Conservation (phyloP, 2,113 vertebrate species). For the Chunga burmeisteri region DNA sequence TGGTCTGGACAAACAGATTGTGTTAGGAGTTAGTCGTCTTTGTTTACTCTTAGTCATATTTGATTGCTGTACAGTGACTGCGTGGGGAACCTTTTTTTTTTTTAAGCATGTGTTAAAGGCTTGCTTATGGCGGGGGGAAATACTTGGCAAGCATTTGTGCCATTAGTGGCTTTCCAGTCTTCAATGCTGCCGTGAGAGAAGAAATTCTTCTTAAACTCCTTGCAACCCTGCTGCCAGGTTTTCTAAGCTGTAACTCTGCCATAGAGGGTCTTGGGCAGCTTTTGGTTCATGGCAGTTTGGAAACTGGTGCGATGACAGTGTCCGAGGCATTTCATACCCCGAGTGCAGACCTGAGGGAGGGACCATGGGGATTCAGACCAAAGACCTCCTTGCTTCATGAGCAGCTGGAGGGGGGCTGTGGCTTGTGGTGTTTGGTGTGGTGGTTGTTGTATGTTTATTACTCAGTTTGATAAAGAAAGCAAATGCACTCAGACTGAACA, state of each 20-base stretch:
- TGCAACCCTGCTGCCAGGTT: background rate
- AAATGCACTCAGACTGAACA: background rate
- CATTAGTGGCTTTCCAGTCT: background rate
- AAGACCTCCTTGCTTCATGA: background rate
- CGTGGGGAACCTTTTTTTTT: background rate
- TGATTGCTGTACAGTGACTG: background rate
- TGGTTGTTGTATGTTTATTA: background rate
- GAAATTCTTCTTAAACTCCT: background rate
- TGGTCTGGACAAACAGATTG: background rate
- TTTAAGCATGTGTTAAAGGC: background rate
- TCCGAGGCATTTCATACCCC: background rate
- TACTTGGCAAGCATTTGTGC: background rate
- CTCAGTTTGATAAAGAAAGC: background rate
- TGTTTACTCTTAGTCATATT: constrained; percentile 2
- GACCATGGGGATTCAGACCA: background rate
- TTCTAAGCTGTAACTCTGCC: rapidly evolving
- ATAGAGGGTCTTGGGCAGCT: rapidly evolving
- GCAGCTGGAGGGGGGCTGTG: background rate
- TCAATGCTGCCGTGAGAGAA: background rate
- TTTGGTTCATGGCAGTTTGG: background rate
- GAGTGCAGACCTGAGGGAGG: background rate
- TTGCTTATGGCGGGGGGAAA: background rate
- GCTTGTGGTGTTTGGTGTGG: background rate
- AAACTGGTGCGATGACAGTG: background rate
- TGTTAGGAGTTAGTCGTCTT: background rate